A percentile compares a stretch with the other conserved stretches of the same genome.
phyloP scores from a whole-genome alignment of 2,797 vertebrate genomes.

The Lagorchestes hirsutus region DNA sequence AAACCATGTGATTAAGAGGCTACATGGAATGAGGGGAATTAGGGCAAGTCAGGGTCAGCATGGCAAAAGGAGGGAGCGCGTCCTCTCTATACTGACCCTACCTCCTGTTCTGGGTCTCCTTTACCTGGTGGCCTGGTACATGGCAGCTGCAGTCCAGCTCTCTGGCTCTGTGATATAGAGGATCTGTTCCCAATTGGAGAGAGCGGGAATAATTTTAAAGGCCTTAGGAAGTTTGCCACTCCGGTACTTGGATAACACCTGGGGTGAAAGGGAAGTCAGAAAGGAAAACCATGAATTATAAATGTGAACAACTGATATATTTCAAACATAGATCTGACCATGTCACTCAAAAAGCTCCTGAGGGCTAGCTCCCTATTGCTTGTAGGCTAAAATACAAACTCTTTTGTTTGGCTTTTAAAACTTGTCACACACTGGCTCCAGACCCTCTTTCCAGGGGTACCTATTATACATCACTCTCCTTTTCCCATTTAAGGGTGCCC shows the following conservation, averaged over 20 bases:
- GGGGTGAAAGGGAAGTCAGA: not conserved
- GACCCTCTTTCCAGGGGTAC: not conserved
- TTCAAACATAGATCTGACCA: not conserved
- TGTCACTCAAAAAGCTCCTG: not conserved
- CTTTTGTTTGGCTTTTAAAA: not conserved
- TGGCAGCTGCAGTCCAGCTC: constrained; percentile 95
- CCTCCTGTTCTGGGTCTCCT: not conserved
- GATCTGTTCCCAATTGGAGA: constrained; percentile 99
- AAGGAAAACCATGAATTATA: constrained; percentile 19
- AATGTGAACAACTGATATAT: not conserved
- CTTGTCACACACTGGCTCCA: not conserved
- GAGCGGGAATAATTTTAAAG: constrained; percentile 97
- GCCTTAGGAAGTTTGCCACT: constrained; percentile 98
- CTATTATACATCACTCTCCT: not conserved
- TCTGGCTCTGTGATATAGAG: constrained; percentile 97
- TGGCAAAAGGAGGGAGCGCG: not conserved
- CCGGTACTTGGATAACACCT: constrained; percentile 96
- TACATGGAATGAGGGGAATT: not conserved
- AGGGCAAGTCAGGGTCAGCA: not conserved
- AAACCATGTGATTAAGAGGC: not conserved
- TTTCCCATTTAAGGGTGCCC: not conserved
- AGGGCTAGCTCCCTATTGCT: not conserved
- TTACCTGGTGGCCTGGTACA: constrained; percentile 98
- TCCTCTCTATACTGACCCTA: not conserved
- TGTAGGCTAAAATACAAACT: not conserved